These are phyloP conservation scores for Nibea coibor DNA, from an alignment of 2,113 vertebrate species.

Conservation along the genomic window DNA sequence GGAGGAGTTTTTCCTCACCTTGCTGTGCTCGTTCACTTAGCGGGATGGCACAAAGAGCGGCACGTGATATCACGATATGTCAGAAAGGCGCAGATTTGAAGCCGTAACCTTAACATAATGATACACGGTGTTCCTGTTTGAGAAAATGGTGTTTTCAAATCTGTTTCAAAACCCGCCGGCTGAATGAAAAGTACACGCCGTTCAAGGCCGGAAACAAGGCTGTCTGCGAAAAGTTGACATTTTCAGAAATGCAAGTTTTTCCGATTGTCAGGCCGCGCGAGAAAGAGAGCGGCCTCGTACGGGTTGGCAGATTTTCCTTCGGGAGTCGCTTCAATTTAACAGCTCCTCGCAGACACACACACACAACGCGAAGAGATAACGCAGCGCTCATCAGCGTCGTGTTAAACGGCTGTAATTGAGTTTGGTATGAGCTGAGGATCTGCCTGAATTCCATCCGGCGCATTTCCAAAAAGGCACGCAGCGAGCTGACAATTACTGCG, in stretches of 20 bases:
- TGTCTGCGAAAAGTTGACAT: constrained; percentile 33
- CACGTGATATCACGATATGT: neutral
- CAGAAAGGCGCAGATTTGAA: neutral
- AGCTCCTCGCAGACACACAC: neutral
- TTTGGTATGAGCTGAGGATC: constrained; percentile 21
- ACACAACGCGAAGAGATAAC: constrained; percentile 1
- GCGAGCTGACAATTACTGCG: constrained; percentile 2
- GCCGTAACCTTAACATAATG: neutral
- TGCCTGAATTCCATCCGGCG: neutral
- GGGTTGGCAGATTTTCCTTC: constrained; percentile 3
- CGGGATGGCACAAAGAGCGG: neutral
- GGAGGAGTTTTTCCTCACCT: constrained; percentile 29
- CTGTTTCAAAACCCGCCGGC: neutral
- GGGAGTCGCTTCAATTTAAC: neutral
- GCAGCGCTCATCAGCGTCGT: constrained; percentile 5
- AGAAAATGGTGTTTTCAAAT: neutral
- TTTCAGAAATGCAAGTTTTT: constrained; percentile 24
- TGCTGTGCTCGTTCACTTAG: constrained; percentile 12
- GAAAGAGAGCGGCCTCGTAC: constrained; percentile 11
- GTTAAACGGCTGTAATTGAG: neutral
- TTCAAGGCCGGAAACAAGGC: constrained; percentile 34
- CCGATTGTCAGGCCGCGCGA: neutral
- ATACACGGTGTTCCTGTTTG: neutral
- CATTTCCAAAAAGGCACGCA: neutral
- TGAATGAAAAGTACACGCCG: neutral